Conservation (phyloP, 2,888 invertebrate genomes). For the Sminthurides aquaticus region DNA sequence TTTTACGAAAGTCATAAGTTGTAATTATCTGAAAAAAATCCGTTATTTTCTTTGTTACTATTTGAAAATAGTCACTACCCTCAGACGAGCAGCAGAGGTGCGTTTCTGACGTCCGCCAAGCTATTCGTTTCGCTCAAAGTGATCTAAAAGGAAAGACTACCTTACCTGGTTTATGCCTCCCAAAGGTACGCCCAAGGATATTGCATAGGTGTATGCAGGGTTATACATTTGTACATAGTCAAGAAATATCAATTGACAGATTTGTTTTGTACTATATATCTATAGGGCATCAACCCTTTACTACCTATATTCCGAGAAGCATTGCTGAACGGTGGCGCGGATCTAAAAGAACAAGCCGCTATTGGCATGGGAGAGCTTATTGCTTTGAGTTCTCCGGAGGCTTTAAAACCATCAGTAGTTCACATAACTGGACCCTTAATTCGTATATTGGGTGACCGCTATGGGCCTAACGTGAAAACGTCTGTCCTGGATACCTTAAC, state of each 20-base stretch:
- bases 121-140: slow-evolving; percentile 79
- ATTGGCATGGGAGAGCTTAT: slow-evolving; percentile 81
- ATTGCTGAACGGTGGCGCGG: slow-evolving; percentile 87
- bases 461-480: slow-evolving; percentile 87
- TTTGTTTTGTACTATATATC: slow-evolving; percentile 12
- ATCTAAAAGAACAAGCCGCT: slow-evolving; percentile 91
- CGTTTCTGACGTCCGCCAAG: slow-evolving; percentile 83
- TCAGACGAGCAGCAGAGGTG: slow-evolving; percentile 75
- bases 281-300: slow-evolving; percentile 79
- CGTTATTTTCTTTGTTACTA: neutral
- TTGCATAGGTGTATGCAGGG: no score
- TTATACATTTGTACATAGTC: no score
- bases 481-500: slow-evolving; percentile 92
- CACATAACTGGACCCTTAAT: slow-evolving; percentile 97
- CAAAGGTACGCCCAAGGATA: slow-evolving; percentile 56
- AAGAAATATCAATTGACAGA: neutral
- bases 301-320: slow-evolving; percentile 93
- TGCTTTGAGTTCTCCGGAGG: slow-evolving; percentile 71
- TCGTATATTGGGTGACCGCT: slow-evolving; percentile 91
- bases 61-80: slow-evolving; percentile 46
- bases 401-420: slow-evolving; percentile 89
- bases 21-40: neutral
- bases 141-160: slow-evolving; percentile 66
- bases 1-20: neutral
- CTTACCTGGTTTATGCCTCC: slow-evolving; percentile 85